phyloP scores from a whole-genome alignment of 2,888 invertebrate genomes.

The Candidula unifasciata region DNA sequence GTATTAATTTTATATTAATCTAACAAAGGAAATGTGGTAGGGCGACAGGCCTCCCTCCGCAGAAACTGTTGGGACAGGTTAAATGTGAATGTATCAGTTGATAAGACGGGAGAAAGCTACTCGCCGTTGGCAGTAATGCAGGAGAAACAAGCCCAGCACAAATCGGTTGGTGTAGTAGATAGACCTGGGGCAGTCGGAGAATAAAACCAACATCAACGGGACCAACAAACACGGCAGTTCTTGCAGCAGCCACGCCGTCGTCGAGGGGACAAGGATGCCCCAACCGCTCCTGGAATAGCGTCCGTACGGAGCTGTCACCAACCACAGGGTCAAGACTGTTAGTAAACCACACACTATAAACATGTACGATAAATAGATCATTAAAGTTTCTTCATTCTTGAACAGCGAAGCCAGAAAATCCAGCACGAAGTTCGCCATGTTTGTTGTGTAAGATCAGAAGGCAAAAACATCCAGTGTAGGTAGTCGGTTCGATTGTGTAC shows the following conservation, averaged over 20 bases:
- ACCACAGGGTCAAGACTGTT: conserved; percentile 54
- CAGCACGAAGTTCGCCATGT: neutral
- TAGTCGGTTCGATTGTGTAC: too few relatives aligned
- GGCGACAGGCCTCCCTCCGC: too few relatives aligned
- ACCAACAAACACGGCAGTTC: conserved; percentile 77
- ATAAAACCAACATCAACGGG: conserved; percentile 68
- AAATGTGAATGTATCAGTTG: too few relatives aligned
- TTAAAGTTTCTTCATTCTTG: conserved; percentile 53
- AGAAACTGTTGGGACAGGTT: too few relatives aligned
- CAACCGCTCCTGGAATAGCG: conserved; percentile 68
- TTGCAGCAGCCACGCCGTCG: conserved; percentile 77
- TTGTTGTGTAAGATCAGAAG: too few relatives aligned
- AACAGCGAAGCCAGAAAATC: neutral
- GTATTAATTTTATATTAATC: too few relatives aligned
- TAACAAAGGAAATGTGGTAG: too few relatives aligned
- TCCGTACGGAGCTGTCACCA: conserved; percentile 72
- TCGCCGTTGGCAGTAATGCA: conserved; percentile 80
- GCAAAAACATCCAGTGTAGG: neutral
- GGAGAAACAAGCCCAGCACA: conserved; percentile 74
- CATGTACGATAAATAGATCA: conserved; percentile 56
- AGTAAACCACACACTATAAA: conserved; percentile 56
- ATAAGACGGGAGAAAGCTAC: too few relatives aligned
- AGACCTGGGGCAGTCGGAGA: conserved; percentile 60
- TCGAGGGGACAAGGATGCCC: conserved; percentile 65
- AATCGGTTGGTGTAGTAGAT: conserved; percentile 71